phyloP scores from a whole-genome alignment of 2,888 invertebrate genomes.

The Tiliacea aurago region DNA sequence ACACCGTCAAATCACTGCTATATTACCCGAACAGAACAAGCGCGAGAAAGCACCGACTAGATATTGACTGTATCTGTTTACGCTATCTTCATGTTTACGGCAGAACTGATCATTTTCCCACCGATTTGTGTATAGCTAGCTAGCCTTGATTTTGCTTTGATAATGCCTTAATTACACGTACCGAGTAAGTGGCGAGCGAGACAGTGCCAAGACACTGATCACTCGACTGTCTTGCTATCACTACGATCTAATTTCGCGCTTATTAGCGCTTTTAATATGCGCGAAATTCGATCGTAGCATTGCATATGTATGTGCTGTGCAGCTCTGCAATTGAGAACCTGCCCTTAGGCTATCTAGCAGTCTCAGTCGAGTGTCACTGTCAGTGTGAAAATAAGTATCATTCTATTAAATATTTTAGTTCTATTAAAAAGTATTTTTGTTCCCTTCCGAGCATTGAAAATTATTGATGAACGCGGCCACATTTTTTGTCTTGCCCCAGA shows the following conservation, averaged over 20 bases:
- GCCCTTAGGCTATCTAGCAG: too few relatives aligned
- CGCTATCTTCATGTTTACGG: constrained; percentile 19
- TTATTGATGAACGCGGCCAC: too few relatives aligned
- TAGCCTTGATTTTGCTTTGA: constrained; percentile 1
- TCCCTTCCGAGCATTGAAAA: too few relatives aligned
- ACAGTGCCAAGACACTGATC: not conserved
- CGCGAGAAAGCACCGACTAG: not conserved
- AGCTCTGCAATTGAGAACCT: too few relatives aligned
- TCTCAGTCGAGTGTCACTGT: too few relatives aligned
- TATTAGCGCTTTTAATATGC: too few relatives aligned
- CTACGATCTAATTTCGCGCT: not conserved
- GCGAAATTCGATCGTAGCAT: too few relatives aligned
- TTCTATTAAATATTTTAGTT: too few relatives aligned
- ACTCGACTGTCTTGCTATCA: not conserved
- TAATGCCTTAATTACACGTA: constrained; percentile 9
- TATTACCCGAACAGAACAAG: not conserved
- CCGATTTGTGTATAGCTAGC: constrained; percentile 9
- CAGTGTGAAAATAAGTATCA: too few relatives aligned
- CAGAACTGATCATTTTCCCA: constrained; percentile 23
- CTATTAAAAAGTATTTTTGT: too few relatives aligned
- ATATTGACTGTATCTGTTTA: constrained; percentile 20
- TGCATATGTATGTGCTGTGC: too few relatives aligned
- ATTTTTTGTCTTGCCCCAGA: too few relatives aligned
- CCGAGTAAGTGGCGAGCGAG: not conserved
- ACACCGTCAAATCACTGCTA: not conserved